Evolutionary conservation across 2,888 invertebrate species (phyloP), one percentile per base, ranked within the genome.

Genomic region (Andrena chrysosceles): DNA sequence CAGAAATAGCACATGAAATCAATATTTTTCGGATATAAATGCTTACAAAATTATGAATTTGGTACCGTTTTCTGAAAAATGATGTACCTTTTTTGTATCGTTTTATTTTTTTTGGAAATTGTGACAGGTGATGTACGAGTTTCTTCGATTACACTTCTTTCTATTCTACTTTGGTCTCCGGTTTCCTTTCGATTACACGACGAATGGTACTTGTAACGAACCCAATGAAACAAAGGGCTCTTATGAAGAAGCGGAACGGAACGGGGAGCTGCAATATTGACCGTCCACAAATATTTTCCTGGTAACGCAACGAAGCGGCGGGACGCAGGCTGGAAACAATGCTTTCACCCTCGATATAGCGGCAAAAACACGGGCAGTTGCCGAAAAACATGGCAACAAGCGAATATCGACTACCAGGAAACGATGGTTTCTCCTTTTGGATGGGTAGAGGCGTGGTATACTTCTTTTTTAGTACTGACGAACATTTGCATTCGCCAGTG

Each of bases 241-340:
- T 64, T 26, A 29, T 26, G 31, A 13, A 7, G 33, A 56, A 64
- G 20, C 5, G 10, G 33, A 20, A 4, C 31, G 20, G 48, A 10
- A 20, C 42, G 4, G 2, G 49, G 23, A 29, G 69, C 48, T 48
- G 70, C 60, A 79, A 70, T 67, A 62, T 16, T 35, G 77, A 63
- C 67, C 62, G 56, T 72, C 54, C 72, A 77, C 81, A 72, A 81
- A 81, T 77, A 81, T 81, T 81, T 81, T 72, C 42, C 67, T 63
- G 33, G 62, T 33, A 31, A 62, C 31, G 64, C 42, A 59, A 26
- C 56, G 33, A 35, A 16, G 42, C 42, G 42, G 23, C 26, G 52
- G 60, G 73, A 73, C 59, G 70, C 66, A 70, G 68, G 42, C 33
- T 48, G 71, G 75, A 54, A 73, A 82, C 72, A 81, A 76, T 70